Evolutionary conservation across 2,888 invertebrate genomes (phyloP).

Genomic region (Chouioia cunea): DNA sequence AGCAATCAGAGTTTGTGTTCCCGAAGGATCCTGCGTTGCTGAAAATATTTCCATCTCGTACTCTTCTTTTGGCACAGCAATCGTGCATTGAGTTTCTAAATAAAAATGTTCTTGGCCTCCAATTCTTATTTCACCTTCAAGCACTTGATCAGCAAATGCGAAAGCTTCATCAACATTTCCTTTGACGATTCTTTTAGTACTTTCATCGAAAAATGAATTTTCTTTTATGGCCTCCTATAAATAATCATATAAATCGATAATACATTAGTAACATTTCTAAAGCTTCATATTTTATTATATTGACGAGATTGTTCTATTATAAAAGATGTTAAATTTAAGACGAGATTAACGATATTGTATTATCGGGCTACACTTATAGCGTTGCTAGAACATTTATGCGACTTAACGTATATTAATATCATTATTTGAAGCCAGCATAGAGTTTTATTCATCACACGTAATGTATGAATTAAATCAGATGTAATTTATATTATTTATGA

Average conservation of each 20-base stretch:
- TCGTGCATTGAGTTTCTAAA: slow-evolving; percentile 83
- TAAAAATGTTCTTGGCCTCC: slow-evolving; percentile 98
- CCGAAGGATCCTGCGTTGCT: slow-evolving; percentile 84
- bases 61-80: slow-evolving; percentile 78
- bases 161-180: slow-evolving; percentile 80
- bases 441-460: too few relatives aligned
- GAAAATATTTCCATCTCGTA: slow-evolving; percentile 86
- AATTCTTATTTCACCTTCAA: slow-evolving; percentile 82
- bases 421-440: too few relatives aligned
- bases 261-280: too few relatives aligned
- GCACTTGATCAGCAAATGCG: slow-evolving; percentile 75
- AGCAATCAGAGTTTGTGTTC: slow-evolving; percentile 78
- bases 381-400: too few relatives aligned
- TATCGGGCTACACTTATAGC: too few relatives aligned
- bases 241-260: neutral
- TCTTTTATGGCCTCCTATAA: slow-evolving; percentile 79
- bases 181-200: slow-evolving; percentile 72
- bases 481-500: too few relatives aligned
- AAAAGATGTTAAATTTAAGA: too few relatives aligned
- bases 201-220: slow-evolving; percentile 76
- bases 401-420: too few relatives aligned
- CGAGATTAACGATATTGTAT: too few relatives aligned
- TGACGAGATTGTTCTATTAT: neutral
- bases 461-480: neutral
- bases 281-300: too few relatives aligned